Evolutionary conservation across 2,888 invertebrate genomes (phyloP), one percentile per base, ranked within the genome.

Genomic region (Panopea generosa): DNA sequence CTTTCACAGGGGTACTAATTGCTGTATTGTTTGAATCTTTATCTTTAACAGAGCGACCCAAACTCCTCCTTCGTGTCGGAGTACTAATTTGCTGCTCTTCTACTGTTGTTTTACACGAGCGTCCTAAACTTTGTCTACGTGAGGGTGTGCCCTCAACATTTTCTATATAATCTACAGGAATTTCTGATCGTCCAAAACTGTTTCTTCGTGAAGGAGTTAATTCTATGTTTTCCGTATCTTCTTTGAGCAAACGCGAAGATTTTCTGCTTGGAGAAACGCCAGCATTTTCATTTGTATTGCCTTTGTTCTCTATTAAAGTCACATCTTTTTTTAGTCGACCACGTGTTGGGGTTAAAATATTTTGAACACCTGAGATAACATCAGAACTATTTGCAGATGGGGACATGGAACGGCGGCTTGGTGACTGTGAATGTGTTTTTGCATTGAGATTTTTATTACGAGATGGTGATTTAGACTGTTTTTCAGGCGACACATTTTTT

Each of bases 181-280:
- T 61, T 45, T 66, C 71, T 26, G 73, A 70, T 20, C 49, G 43
- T 29, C 68, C 66, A 69, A 82, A 65, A 62, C 69, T 76, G 16
- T 70, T 55, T 53, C 65, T 66, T 7, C 50, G 47, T 20, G 55
- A 33, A 1, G 20, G 40, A 43, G 22, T 20, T 1, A 22, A 14
- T 20, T 26, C 53, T 6, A 53, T n/a, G 27, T 6, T 27, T 7
- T 53, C 27, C n/a, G 16, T 16, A 6, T 53, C 53, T n/a, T 53
- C 53, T 29, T 26, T 29, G 29, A 27, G 53, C 26, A 53, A 24
- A n/a, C 49, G 47, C n/a, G 24, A 40, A 11, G 73, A 70, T 24
- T 55, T 67, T 24, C 66, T 59, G 16, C 60, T 61, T 4, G 76
- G 73, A n/a, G 76, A 66, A 16, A 67, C 33, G 38, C 55, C 33